phyloP scores from a whole-genome alignment of 2,888 invertebrate genomes.

The Tiphia femorata region DNA sequence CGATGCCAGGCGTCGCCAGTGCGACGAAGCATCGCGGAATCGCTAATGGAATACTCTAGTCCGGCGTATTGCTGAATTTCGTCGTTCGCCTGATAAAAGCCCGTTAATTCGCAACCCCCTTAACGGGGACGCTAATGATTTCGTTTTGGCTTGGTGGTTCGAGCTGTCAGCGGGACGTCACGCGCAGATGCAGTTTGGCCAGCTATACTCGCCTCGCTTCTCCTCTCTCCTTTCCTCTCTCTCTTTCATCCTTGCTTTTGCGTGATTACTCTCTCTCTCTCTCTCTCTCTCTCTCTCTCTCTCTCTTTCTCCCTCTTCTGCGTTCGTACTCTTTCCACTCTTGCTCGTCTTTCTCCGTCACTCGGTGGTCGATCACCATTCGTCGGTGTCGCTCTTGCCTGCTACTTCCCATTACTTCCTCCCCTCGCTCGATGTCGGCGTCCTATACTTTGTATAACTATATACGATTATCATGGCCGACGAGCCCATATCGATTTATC shows the following conservation, averaged over 20 bases:
- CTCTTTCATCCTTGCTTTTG: background rate
- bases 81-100: conserved; percentile 50
- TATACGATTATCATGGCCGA: conserved; percentile 5
- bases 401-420: background rate
- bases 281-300: background rate
- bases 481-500: conserved; percentile 22
- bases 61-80: conserved; percentile 56
- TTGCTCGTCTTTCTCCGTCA: too few relatives aligned
- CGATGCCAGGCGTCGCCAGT: conserved; percentile 28
- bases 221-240: background rate
- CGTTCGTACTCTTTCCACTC: too few relatives aligned
- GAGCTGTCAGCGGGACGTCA: conserved; percentile 45
- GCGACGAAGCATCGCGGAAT: conserved; percentile 48
- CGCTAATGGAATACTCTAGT: conserved; percentile 64
- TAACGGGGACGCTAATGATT: conserved; percentile 55
- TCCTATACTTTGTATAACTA: conserved; percentile 14
- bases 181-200: conserved; percentile 46
- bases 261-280: conserved; percentile 4
- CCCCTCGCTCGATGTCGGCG: conserved; percentile 13
- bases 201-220: conserved; percentile 29
- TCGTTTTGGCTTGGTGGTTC: conserved; percentile 48
- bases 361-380: too few relatives aligned
- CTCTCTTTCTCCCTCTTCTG: background rate
- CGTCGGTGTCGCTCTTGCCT: background rate
- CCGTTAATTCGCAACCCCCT: conserved; percentile 57